A percentile compares a stretch with the other conserved stretches of the same genome.
These are phyloP conservation scores for Cardiocondyla obscurior DNA, from an alignment of 1,140 invertebrate species.

Conservation along the genomic window DNA sequence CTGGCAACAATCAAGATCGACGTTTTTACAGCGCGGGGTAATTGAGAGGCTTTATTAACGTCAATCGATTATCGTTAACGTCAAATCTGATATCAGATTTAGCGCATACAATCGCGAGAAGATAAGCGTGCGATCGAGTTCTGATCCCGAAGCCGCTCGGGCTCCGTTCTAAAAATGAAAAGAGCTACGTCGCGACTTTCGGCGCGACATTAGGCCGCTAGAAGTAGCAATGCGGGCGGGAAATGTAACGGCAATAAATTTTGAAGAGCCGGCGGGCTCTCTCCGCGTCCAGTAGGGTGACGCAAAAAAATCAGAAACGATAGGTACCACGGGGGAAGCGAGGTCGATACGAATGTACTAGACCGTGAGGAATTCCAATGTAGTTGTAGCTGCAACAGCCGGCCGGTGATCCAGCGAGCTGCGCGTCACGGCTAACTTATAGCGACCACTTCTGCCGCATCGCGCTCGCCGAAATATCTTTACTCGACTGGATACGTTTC, in stretches of 20 bases:
- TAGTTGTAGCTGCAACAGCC: constrained; percentile 2
- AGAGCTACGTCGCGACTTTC: not conserved
- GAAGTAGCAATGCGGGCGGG: not conserved
- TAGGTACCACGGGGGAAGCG: no score
- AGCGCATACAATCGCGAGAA: constrained; percentile 54
- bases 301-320: constrained; percentile 27
- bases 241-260: constrained; percentile 5
- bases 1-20: not conserved
- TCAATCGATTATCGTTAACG: not conserved
- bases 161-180: constrained; percentile 7
- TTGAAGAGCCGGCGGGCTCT: not conserved
- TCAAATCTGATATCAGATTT: not conserved
- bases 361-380: constrained; percentile 58
- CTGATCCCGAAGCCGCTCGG: constrained; percentile 39
- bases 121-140: no score
- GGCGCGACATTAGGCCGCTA: not conserved
- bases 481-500: not conserved
- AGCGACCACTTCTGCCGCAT: not conserved
- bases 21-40: not conserved
- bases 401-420: not conserved
- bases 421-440: not conserved
- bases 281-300: constrained; percentile 31
- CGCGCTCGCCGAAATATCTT: not conserved
- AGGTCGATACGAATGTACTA: constrained; percentile 17
- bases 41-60: not conserved